Evolutionary conservation across 2,888 invertebrate species (phyloP).

Genomic region (Anoncus sp.): DNA sequence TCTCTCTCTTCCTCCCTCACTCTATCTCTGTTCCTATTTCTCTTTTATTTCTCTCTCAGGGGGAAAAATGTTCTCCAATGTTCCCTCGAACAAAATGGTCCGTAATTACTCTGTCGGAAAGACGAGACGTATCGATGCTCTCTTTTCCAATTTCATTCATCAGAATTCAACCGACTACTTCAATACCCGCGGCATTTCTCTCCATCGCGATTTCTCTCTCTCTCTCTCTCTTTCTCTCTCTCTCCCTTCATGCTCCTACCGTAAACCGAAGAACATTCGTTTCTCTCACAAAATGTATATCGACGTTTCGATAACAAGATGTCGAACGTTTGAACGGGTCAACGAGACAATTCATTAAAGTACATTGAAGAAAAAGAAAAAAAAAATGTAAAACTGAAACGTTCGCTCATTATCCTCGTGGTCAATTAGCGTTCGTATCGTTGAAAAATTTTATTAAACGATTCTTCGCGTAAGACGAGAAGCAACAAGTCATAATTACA

Average conservation of each 20-base stretch:
- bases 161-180: conserved; percentile 47
- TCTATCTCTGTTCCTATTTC: neutral
- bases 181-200: conserved; percentile 34
- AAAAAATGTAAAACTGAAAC: neutral
- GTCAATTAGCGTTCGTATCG: neutral
- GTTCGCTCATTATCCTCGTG: neutral
- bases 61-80: conserved; percentile 35
- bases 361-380: neutral
- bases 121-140: conserved; percentile 59
- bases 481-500: too few species aligned
- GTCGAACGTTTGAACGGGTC: conserved; percentile 23
- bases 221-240: neutral
- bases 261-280: neutral
- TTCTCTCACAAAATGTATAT: conserved; percentile 6
- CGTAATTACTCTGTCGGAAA: conserved; percentile 56
- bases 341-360: conserved; percentile 9
- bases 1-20: neutral
- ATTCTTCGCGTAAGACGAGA: neutral
- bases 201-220: neutral
- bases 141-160: conserved; percentile 56
- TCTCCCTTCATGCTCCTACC: neutral
- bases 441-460: neutral
- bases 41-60: conserved; percentile 3
- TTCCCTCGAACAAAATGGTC: conserved; percentile 41
- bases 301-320: conserved; percentile 30